A percentile compares a stretch with the other conserved stretches of the same genome.
Evolutionary conservation across 1,140 invertebrate genomes (phyloP).

Genomic region (Diabrotica virgifera): DNA sequence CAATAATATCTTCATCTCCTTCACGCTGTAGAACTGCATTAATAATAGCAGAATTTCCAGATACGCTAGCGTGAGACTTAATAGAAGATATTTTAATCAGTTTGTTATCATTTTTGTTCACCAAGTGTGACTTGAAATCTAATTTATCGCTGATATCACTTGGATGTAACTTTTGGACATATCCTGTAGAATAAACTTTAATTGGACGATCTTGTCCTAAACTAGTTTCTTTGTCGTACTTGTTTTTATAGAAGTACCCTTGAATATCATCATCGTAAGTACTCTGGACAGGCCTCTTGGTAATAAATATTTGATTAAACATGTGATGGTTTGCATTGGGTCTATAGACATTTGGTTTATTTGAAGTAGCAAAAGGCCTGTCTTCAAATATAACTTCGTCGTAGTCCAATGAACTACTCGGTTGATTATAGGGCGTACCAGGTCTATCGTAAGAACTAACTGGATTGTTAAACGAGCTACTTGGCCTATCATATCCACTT

Average conservation of each 20-base stretch:
- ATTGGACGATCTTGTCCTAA: neutral
- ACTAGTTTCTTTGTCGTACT: neutral
- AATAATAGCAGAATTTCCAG: conserved; percentile 37
- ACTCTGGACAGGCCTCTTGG: conserved; percentile 16
- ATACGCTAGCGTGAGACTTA: conserved; percentile 36
- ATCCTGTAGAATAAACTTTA: conserved; percentile 18
- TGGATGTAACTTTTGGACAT: conserved; percentile 24
- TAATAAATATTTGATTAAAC: neutral
- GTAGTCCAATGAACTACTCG: neutral
- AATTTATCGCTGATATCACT: conserved; percentile 50
- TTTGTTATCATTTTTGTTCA: conserved; percentile 30
- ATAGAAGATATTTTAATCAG: conserved; percentile 42
- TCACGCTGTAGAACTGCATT: conserved; percentile 27
- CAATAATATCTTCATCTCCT: conserved; percentile 25
- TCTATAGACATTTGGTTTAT: conserved; percentile 31
- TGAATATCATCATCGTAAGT: conserved; percentile 14
- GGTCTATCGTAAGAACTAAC: neutral
- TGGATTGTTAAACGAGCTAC: neutral
- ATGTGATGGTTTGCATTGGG: conserved; percentile 22
- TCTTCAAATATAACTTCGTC: conserved; percentile 34
- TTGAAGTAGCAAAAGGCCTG: conserved; percentile 32
- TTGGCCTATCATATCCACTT: neutral
- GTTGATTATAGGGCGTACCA: conserved; percentile 28
- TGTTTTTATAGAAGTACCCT: conserved; percentile 11
- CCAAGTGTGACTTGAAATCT: conserved; percentile 51